phyloP scores from a whole-genome alignment of 2,888 invertebrate species.

The Neoitamus cyanurus region DNA sequence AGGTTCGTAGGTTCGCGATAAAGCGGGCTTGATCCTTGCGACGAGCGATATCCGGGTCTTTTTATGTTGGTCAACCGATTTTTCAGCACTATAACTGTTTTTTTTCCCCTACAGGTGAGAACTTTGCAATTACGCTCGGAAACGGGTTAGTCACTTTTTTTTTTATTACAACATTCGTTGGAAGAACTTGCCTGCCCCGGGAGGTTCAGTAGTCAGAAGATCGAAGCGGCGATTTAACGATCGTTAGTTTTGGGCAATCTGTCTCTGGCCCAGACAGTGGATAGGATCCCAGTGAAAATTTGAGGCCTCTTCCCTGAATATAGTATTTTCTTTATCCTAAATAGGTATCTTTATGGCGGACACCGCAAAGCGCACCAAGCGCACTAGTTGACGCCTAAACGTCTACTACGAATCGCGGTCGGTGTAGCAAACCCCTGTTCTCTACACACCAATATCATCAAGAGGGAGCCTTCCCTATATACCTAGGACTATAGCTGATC shows the following conservation, averaged over 20 bases:
- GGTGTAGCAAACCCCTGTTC: slow-evolving; percentile 67
- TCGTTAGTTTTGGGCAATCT: not conserved
- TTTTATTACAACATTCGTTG: not conserved
- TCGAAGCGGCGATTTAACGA: not conserved
- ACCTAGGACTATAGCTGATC: slow-evolving; percentile 8
- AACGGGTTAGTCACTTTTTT: not conserved
- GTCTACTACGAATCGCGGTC: slow-evolving; percentile 68
- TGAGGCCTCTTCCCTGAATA: not conserved
- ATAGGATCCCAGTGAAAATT: slow-evolving; percentile 9
- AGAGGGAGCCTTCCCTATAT: slow-evolving; percentile 4
- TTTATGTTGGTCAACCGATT: not conserved
- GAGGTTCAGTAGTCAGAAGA: not conserved
- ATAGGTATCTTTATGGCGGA: slow-evolving; percentile 52
- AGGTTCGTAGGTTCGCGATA: not conserved
- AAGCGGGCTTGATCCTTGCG: not conserved
- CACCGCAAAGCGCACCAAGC: slow-evolving; percentile 65
- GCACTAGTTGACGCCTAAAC: slow-evolving; percentile 69
- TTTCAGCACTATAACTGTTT: not conserved
- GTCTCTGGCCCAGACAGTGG: not conserved
- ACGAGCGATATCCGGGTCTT: not conserved
- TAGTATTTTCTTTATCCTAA: slow-evolving; percentile 50
- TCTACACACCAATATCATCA: slow-evolving; percentile 52
- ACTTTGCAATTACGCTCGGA: not conserved
- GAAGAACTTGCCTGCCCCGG: not conserved
- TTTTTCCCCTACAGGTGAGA: not conserved